A percentile compares a stretch with the other conserved stretches of the same genome.
Evolutionary conservation across 2,888 invertebrate species (phyloP).

Genomic region (Molanna angustata): DNA sequence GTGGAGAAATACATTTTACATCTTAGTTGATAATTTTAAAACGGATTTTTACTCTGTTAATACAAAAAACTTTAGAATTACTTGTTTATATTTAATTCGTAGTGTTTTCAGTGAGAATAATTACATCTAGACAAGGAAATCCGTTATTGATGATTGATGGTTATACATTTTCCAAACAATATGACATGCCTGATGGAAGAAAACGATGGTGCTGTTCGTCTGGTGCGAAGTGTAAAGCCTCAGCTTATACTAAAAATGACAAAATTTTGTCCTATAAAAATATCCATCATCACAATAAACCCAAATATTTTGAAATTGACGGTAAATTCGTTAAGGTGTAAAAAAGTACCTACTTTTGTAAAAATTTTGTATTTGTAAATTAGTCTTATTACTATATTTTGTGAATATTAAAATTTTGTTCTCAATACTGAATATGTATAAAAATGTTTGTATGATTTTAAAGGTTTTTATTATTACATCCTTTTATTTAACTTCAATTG

Average conservation of each 20-base stretch:
- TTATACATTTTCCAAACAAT: constrained; percentile 4
- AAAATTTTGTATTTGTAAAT: no score
- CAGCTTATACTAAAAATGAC: constrained; percentile 3
- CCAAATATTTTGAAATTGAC: constrained; percentile 1
- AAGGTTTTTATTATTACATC: no score
- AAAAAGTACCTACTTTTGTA: no score
- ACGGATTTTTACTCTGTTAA: no score
- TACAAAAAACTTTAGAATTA: no score
- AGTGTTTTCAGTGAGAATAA: constrained; percentile 6
- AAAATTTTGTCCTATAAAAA: neutral
- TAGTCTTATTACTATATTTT: no score
- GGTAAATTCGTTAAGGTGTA: constrained; percentile 13
- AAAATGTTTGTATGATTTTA: no score
- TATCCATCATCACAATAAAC: constrained; percentile 4
- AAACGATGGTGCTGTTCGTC: constrained; percentile 11
- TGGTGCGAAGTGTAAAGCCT: constrained; percentile 6
- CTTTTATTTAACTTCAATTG: no score
- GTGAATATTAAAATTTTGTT: no score
- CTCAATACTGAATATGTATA: no score
- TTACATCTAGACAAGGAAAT: constrained; percentile 3
- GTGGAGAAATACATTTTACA: no score
- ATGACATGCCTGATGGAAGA: neutral
- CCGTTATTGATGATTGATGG: neutral
- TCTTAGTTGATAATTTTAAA: no score
- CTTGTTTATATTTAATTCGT: neutral